Evolutionary conservation across 1,140 invertebrate species (phyloP), one percentile per base, ranked within the genome.

Genomic region (Drosophila athabasca): DNA sequence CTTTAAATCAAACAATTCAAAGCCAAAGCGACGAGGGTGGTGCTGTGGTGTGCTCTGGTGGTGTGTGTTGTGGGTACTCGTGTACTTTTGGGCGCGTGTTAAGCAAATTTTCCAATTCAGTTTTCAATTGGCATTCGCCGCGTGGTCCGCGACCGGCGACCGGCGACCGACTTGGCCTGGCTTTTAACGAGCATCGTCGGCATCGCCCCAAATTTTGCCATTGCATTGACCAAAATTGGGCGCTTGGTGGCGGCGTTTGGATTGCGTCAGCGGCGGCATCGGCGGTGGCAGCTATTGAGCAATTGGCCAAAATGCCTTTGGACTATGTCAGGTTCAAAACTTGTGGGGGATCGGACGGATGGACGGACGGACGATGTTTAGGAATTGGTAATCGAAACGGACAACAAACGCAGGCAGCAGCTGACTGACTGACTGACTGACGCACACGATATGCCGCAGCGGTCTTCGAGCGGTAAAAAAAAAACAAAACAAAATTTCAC

Each of bases 291-390:
- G 57, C 52, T 62, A 82, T 87, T 87, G 79, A 72, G 78, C 75
- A 87, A 88, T 87, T 85, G 82, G 59, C 78, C 66, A 87, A 85
- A 85, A 77, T 49, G 74, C 62, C 45, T 82, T 82, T 73, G 50
- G 70, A 87, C 82, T 87, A 57, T 87, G 82, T 87, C 82, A 87
- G 82, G 82, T 87, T 87, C 82, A 87, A 85, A 39, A 70, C 52
- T 57, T 61, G 65, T 62, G 51, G 46, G 65, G 59, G 55, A 50
- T 48, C 46, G 60, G 64, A 66, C 50, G 50, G 43, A 4, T 5
- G 5, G 24, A 4, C 17, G 17, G 17, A 19, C 17, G 17, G 29
- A 11, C 31, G 45, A 48, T 29, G 43, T 62, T 22, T 41, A 60
- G 35, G 45, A 57, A 69, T 68, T 68, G 51, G 19, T 69, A 70